A percentile compares a stretch with the other conserved stretches of the same genome.
Evolutionary conservation across 2,888 invertebrate genomes (phyloP).

Genomic region (Ischnus inquisitorius): DNA sequence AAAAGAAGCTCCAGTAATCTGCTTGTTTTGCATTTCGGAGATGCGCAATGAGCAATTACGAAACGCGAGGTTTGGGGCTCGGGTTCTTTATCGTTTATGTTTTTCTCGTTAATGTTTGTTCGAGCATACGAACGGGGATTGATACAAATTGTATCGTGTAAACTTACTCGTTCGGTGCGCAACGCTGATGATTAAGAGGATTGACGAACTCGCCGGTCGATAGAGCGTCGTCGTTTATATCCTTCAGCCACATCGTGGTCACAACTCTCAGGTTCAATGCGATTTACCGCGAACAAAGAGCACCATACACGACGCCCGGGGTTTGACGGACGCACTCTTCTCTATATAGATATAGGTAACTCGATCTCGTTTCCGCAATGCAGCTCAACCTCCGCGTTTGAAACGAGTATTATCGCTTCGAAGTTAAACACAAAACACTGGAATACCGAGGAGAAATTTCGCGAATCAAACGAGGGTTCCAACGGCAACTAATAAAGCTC

Average conservation of each 20-base stretch:
- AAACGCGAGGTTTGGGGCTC: neutral
- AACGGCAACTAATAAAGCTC: neutral
- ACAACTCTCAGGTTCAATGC: neutral
- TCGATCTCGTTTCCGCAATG: conserved; percentile 32
- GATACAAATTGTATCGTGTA: neutral
- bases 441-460: conserved; percentile 18
- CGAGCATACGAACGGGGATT: neutral
- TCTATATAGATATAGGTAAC: conserved; percentile 9
- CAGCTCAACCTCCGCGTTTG: conserved; percentile 15
- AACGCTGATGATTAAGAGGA: conserved; percentile 71
- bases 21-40: neutral
- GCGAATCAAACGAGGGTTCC: neutral
- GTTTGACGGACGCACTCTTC: conserved; percentile 10
- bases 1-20: neutral
- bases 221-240: conserved; percentile 71
- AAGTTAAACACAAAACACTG: conserved; percentile 20
- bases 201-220: conserved; percentile 72
- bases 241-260: conserved; percentile 77
- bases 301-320: conserved; percentile 12
- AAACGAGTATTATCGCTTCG: conserved; percentile 2
- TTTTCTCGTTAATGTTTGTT: conserved; percentile 1
- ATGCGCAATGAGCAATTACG: conserved; percentile 3
- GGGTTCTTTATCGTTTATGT: neutral
- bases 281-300: conserved; percentile 28
- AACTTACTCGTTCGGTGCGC: conserved; percentile 80